Percentiles rank a stretch among this genome's conserved stretches.
Evolutionary conservation across 2,797 vertebrate genomes (phyloP).

Genomic region (Mormyrus hasselquistii): DNA sequence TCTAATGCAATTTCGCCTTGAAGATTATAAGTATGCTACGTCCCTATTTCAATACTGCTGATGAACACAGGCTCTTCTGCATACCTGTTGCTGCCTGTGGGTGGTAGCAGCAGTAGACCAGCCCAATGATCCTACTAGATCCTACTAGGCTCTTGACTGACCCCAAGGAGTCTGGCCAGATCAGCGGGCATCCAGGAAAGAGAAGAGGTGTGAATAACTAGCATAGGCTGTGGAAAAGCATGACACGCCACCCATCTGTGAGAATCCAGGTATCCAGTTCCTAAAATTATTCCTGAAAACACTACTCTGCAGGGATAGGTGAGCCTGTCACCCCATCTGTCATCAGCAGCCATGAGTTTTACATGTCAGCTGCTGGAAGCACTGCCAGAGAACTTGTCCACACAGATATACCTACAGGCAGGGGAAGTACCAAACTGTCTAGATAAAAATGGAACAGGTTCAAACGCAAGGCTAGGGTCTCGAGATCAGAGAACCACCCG

Average conservation of each 20-base stretch:
- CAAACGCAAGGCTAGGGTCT: neutral
- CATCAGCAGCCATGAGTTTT: neutral
- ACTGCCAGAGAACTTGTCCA: neutral
- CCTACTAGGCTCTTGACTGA: neutral
- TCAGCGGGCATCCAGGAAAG: neutral
- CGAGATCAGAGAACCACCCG: neutral
- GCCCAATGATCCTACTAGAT: neutral
- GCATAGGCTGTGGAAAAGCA: neutral
- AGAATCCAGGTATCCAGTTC: neutral
- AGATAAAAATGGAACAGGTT: neutral
- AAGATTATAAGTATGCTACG: neutral
- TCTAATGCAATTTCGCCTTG: neutral
- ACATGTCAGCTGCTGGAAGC: neutral
- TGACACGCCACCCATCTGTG: neutral
- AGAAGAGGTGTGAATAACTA: neutral
- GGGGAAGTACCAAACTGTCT: neutral
- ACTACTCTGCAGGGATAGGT: neutral
- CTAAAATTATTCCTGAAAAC: neutral
- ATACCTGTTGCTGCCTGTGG: neutral
- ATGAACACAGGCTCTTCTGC: neutral
- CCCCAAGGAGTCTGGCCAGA: neutral
- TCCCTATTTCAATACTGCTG: neutral
- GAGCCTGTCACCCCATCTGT: neutral
- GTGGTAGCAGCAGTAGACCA: neutral
- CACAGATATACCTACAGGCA: neutral